These are phyloP conservation scores for Thalassaphorura encarpata DNA, from an alignment of 1,140 invertebrate species.

Conservation along the genomic window DNA sequence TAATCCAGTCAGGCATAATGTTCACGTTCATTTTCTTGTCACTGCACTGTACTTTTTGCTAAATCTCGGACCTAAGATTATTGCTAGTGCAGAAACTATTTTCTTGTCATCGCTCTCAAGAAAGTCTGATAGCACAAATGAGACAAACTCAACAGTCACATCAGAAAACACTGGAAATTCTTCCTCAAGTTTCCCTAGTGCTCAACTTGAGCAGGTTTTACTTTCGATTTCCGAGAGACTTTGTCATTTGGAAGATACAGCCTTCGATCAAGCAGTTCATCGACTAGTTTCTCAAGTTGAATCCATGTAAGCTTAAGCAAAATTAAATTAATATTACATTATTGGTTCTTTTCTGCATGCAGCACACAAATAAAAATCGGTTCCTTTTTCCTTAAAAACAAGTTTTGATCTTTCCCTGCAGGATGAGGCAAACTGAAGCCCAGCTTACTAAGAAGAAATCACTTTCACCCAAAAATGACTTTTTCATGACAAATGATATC, in stretches of 20 bases:
- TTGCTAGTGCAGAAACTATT: conserved; percentile 2
- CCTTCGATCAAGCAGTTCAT: conserved; percentile 32
- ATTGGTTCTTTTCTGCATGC: no score
- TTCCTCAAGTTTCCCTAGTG: neutral
- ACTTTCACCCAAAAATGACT: neutral
- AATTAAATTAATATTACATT: no score
- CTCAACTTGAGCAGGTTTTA: conserved; percentile 1
- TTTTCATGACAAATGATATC: conserved; percentile 11
- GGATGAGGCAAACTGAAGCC: conserved; percentile 25
- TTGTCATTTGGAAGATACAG: conserved; percentile 30
- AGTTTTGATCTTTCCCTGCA: conserved; percentile 7
- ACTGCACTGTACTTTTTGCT: conserved; percentile 27
- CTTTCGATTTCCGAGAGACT: conserved; percentile 31
- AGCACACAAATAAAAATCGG: no score
- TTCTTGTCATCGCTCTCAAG: neutral
- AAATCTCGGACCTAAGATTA: conserved; percentile 22
- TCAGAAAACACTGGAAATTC: no score
- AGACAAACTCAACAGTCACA: no score
- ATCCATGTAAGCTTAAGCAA: conserved; percentile 25
- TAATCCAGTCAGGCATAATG: conserved; percentile 23
- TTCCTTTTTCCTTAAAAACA: neutral
- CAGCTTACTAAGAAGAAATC: conserved; percentile 9
- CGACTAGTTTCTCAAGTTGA: conserved; percentile 28
- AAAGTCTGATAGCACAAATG: no score
- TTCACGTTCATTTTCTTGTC: conserved; percentile 29